phyloP scores from a whole-genome alignment of 2,113 vertebrate genomes.

The Brachyistius frenatus region DNA sequence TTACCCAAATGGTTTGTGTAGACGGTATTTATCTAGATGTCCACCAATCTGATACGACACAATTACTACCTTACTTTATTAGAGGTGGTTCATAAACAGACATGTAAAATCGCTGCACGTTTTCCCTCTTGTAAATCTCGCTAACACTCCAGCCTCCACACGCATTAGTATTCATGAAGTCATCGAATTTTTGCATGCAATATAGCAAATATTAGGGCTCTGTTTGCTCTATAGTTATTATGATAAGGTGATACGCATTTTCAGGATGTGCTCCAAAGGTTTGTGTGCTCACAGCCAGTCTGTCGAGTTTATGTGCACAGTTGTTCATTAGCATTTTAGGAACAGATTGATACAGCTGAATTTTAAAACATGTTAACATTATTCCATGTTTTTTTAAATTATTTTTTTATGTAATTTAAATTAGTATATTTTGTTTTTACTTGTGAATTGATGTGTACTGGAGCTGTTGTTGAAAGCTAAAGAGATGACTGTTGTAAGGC shows the following conservation, averaged over 20 bases:
- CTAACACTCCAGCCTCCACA: not conserved
- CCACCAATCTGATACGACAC: not conserved
- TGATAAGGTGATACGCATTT: slow-evolving; percentile 3
- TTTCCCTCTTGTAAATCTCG: slow-evolving; percentile 1
- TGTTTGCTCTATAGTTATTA: not conserved
- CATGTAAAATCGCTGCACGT: not conserved
- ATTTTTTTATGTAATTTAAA: not conserved
- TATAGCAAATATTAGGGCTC: slow-evolving; percentile 16
- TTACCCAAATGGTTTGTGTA: slow-evolving; percentile 16
- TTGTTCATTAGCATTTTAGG: not conserved
- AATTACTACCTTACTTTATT: slow-evolving; percentile 1
- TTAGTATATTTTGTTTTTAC: not conserved
- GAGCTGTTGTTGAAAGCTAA: not conserved
- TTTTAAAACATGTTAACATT: not conserved
- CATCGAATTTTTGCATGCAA: not conserved
- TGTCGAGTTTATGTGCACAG: not conserved
- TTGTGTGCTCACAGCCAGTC: not conserved
- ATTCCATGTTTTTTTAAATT: not conserved
- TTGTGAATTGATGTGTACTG: not conserved
- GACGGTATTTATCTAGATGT: not conserved
- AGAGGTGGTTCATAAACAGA: not conserved
- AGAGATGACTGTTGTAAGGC: too few species aligned
- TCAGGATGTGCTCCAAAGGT: not conserved
- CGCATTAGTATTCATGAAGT: slow-evolving; percentile 30
- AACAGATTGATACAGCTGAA: not conserved